Percentiles rank a stretch among this genome's conserved stretches.
Evolutionary conservation across 2,888 invertebrate species (phyloP).

Genomic region (Drosophila neoperkinsi): DNA sequence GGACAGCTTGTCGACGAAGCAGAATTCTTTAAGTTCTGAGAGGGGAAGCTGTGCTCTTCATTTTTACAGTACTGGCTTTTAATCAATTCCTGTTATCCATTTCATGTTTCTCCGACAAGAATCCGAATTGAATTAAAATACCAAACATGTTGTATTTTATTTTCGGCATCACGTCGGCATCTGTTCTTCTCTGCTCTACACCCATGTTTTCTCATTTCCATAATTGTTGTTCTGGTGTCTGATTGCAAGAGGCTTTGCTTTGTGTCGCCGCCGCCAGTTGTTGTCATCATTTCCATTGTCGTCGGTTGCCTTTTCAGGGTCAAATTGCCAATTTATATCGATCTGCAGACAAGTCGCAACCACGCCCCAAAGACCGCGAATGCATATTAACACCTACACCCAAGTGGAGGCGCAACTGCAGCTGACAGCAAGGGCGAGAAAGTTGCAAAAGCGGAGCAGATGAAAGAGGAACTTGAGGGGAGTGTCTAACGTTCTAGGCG

Average conservation of each 20-base stretch:
- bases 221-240: conserved; percentile 62
- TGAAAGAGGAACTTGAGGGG: conserved; percentile 25
- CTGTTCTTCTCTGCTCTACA: conserved; percentile 22
- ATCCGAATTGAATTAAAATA: conserved; percentile 73
- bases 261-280: conserved; percentile 44
- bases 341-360: conserved; percentile 45
- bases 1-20: neutral
- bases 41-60: neutral
- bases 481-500: conserved; percentile 57
- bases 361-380: conserved; percentile 27
- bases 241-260: conserved; percentile 46
- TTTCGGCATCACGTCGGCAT: conserved; percentile 50
- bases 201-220: conserved; percentile 60
- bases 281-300: conserved; percentile 41
- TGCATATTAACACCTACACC: conserved; percentile 51
- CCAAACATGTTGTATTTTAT: conserved; percentile 48
- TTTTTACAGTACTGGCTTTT: conserved; percentile 4
- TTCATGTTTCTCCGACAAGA: conserved; percentile 52
- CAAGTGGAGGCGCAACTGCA: conserved; percentile 9
- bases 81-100: conserved; percentile 37
- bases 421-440: neutral
- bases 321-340: conserved; percentile 78
- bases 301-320: conserved; percentile 74
- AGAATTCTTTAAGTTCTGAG: conserved; percentile 15
- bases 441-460: conserved; percentile 6